Evolutionary conservation across 2,888 invertebrate species (phyloP), one percentile per base, ranked within the genome.

Genomic region (Napeogenes sylphis): DNA sequence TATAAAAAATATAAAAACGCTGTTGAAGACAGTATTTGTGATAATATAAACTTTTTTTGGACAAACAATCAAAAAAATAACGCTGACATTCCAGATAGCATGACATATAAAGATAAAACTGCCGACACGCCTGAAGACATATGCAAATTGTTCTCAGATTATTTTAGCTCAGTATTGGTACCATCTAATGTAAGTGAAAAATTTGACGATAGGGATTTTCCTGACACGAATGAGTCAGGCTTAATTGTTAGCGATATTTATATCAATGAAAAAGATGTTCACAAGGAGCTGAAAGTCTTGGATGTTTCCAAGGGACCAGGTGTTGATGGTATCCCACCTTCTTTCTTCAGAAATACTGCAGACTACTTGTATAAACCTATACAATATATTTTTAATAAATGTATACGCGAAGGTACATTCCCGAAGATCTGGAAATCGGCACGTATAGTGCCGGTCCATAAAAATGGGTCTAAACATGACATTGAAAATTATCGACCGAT

Each of bases 221-320:
- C 21, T 21, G 45, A 45, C 6, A 45, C 45, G 12, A 10, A 12
- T 6, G 45, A 45, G 45, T 45, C 45, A 45, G 6, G 8, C 6
- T 6, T 45, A 45, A 12, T 6, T 45, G 45, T 10, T 45, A 45
- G 8, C 45, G 12, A 45, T 45, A 10, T 45, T 10, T 45, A 45
- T 45, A 10, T 45, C 12, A 10, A 6, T 45, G 45, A 45, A 45
- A 45, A 45, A 6, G 45, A 45, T 45, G 45, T 59, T 5, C n/a
- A 21, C 10, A 53, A 53, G 42, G 51, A 53, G 51, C 10, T 59
- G 4, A 51, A 42, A 12, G 47, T 30, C 5, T 38, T 53, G 12
- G 53, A 59, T 45, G n/a, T 38, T 5, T 30, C 45, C 6, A 59
- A 59, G 35, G 14, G 55, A 10, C 45, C 59, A 4, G 59, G 55